A percentile compares a stretch with the other conserved stretches of the same genome.
Conservation (phyloP, 2,888 invertebrate species). For the Conomelus anceps region DNA sequence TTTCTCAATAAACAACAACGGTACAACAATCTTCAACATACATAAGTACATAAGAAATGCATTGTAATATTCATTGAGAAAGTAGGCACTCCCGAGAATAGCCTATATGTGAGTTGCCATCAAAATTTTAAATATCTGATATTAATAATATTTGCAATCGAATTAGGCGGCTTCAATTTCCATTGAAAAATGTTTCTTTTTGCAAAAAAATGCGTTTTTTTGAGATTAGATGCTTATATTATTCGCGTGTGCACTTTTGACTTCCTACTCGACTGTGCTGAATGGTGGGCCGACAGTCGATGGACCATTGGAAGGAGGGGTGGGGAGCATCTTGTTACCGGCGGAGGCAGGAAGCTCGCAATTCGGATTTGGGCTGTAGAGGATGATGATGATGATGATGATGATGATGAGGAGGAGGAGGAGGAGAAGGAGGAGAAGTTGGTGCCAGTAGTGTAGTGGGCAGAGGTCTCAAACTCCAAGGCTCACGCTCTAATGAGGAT, state of each 20-base stretch:
- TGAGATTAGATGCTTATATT: neutral
- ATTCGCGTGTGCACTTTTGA: neutral
- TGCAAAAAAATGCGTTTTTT: neutral
- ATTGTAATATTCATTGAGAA: too few relatives aligned
- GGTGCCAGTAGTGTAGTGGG: neutral
- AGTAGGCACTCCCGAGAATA: too few relatives aligned
- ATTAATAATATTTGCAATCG: too few relatives aligned
- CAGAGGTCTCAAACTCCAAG: neutral
- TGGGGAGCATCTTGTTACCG: neutral
- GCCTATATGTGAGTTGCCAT: too few relatives aligned
- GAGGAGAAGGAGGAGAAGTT: neutral
- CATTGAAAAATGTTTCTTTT: neutral
- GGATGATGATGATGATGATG: neutral
- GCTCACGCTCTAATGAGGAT: neutral
- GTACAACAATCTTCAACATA: too few relatives aligned
- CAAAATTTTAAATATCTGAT: too few relatives aligned
- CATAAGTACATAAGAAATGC: too few relatives aligned
- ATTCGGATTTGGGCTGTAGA: neutral
- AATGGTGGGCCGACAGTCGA: neutral
- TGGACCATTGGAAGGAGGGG: neutral
- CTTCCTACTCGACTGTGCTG: neutral
- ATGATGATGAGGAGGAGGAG: neutral
- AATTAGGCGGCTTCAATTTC: too few relatives aligned
- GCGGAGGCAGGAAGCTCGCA: neutral
- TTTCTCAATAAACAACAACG: too few relatives aligned